These are phyloP conservation scores for Oreochromis niloticus DNA, from an alignment of 2,113 vertebrate genomes.

Conservation along the genomic window DNA sequence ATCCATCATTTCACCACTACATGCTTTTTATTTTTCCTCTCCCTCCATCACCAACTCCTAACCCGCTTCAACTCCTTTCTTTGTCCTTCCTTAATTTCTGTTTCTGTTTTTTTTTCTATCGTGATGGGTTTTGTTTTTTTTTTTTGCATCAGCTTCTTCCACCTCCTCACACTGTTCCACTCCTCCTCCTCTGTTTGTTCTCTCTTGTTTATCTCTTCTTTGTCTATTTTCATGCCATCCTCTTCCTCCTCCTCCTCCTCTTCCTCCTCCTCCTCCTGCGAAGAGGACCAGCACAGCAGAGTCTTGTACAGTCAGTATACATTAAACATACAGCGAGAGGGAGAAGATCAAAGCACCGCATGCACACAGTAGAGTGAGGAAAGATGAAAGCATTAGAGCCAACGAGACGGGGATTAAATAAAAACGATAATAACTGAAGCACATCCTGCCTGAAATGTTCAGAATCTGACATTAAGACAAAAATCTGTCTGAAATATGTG, in stretches of 20 bases:
- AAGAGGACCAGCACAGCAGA: neutral
- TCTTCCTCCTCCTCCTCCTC: neutral
- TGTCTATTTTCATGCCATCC: neutral
- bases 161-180: neutral
- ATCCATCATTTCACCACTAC: neutral
- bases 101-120: neutral
- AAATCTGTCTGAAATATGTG: neutral
- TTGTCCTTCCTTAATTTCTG: neutral
- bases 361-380: neutral
- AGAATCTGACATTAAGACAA: neutral
- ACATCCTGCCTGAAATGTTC: neutral
- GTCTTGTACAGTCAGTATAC: neutral
- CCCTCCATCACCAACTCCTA: neutral
- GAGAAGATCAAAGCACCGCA: conserved; percentile 11
- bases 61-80: neutral
- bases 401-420: neutral
- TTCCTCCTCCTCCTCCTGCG: neutral
- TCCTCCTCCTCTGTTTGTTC: neutral
- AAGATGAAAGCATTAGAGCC: conserved; percentile 15
- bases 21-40: neutral
- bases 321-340: conserved; percentile 16
- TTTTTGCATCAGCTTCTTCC: neutral
- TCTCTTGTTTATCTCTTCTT: neutral
- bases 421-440: neutral
- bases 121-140: neutral